phyloP scores from a whole-genome alignment of 2,888 invertebrate species.

The Amiota mariae region DNA sequence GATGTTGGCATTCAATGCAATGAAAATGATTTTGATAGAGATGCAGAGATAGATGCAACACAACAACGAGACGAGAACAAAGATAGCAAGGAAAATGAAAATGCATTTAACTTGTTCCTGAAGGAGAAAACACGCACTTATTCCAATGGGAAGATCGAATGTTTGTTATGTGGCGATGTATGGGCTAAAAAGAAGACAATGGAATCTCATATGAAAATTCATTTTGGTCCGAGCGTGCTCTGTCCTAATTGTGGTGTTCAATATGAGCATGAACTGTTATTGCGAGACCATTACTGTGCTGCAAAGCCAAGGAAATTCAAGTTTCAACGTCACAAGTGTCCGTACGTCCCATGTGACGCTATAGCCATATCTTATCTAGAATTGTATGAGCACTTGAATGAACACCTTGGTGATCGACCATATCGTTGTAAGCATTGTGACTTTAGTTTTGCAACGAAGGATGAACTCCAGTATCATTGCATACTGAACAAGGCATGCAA shows the following conservation, averaged over 20 bases:
- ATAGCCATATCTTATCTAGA: slow-evolving; percentile 47
- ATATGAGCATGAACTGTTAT: slow-evolving; percentile 39
- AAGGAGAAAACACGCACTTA: slow-evolving; percentile 45
- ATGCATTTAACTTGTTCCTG: slow-evolving; percentile 38
- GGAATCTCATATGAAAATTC: slow-evolving; percentile 53
- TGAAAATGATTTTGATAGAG: slow-evolving; percentile 29
- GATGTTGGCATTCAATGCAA: slow-evolving; percentile 55
- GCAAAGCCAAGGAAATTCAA: not conserved
- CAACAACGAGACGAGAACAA: not conserved
- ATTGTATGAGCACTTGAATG: slow-evolving; percentile 51
- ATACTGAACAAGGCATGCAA: slow-evolving; percentile 39
- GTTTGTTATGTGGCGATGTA: slow-evolving; percentile 61
- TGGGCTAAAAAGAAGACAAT: slow-evolving; percentile 36
- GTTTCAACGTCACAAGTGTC: slow-evolving; percentile 50
- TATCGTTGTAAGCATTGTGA: slow-evolving; percentile 54
- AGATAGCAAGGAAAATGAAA: slow-evolving; percentile 4
- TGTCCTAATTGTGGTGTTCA: slow-evolving; percentile 55
- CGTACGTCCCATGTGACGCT: slow-evolving; percentile 50
- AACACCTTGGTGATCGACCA: slow-evolving; percentile 35
- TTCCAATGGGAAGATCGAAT: slow-evolving; percentile 56
- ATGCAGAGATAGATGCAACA: slow-evolving; percentile 25
- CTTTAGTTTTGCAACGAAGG: slow-evolving; percentile 39
- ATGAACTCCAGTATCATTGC: slow-evolving; percentile 51
- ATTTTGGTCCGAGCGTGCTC: slow-evolving; percentile 51
- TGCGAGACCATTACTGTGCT: slow-evolving; percentile 47